Percentiles rank a stretch among this genome's conserved stretches.
phyloP scores from a whole-genome alignment of 2,888 invertebrate species.

The Pandemis corylana region DNA sequence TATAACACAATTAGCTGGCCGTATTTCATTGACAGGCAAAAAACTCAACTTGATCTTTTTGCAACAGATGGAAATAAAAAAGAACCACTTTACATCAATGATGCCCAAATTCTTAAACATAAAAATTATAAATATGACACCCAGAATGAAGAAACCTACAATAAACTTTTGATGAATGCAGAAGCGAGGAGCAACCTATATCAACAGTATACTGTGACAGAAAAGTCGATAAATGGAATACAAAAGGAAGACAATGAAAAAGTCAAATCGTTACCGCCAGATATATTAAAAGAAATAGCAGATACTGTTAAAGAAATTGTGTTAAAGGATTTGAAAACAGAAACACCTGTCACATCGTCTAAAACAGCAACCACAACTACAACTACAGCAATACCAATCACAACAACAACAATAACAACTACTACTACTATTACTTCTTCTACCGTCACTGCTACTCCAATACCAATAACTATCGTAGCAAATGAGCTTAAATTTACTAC shows the following conservation, averaged over 20 bases:
- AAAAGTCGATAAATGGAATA: not conserved
- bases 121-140: slow-evolving; percentile 5
- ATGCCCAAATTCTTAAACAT: not conserved
- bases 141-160: not conserved
- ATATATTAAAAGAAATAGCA: slow-evolving; percentile 64
- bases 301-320: slow-evolving; percentile 66
- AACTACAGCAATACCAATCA: slow-evolving; percentile 4
- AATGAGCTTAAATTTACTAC: not conserved
- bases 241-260: slow-evolving; percentile 4
- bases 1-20: not conserved
- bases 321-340: slow-evolving; percentile 61
- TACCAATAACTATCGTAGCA: slow-evolving; percentile 27
- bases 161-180: not conserved
- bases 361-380: slow-evolving; percentile 10
- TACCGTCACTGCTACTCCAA: slow-evolving; percentile 18
- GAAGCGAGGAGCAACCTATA: not conserved
- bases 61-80: not conserved
- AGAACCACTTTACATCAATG: not conserved
- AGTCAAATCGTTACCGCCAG: slow-evolving; percentile 38
- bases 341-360: slow-evolving; percentile 43
- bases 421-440: slow-evolving; percentile 41
- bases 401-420: not conserved
- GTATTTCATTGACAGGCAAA: not conserved
- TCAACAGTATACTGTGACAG: not conserved
- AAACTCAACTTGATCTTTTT: not conserved